Evolutionary conservation across 2,888 invertebrate genomes (phyloP).

Genomic region (Auanema freiburgensis): DNA sequence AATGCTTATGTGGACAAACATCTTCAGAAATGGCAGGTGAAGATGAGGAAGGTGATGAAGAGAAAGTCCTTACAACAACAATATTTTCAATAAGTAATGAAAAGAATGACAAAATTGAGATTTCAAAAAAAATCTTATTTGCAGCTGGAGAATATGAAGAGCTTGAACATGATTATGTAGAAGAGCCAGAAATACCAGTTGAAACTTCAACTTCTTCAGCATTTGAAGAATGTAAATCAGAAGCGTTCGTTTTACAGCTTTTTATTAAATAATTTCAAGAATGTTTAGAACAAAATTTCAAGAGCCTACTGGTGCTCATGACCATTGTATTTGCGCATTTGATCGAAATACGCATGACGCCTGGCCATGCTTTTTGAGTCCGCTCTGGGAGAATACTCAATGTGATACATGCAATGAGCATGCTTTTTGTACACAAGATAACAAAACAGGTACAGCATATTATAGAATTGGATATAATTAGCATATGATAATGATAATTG

Average conservation of each 20-base stretch:
- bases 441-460: constrained; percentile 31
- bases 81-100: constrained; percentile 6
- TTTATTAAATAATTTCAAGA: neutral
- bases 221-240: constrained; percentile 24
- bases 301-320: constrained; percentile 37
- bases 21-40: constrained; percentile 30
- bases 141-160: constrained; percentile 17
- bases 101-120: neutral
- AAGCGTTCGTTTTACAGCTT: constrained; percentile 11
- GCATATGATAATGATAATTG: neutral
- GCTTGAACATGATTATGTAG: constrained; percentile 9
- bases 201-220: constrained; percentile 18
- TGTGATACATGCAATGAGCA: constrained; percentile 44
- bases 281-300: constrained; percentile 46
- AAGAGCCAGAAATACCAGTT: no score
- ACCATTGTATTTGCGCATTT: constrained; percentile 57
- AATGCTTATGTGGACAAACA: constrained; percentile 33
- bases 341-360: constrained; percentile 49
- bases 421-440: constrained; percentile 40
- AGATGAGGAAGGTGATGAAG: constrained; percentile 24
- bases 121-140: neutral
- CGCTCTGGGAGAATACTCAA: constrained; percentile 36
- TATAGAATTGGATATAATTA: neutral
- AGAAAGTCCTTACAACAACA: constrained; percentile 21
- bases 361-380: constrained; percentile 42